A percentile compares a stretch with the other conserved stretches of the same genome.
Evolutionary conservation across 1,140 invertebrate genomes (phyloP).

Genomic region (Drosophila pectinifera): DNA sequence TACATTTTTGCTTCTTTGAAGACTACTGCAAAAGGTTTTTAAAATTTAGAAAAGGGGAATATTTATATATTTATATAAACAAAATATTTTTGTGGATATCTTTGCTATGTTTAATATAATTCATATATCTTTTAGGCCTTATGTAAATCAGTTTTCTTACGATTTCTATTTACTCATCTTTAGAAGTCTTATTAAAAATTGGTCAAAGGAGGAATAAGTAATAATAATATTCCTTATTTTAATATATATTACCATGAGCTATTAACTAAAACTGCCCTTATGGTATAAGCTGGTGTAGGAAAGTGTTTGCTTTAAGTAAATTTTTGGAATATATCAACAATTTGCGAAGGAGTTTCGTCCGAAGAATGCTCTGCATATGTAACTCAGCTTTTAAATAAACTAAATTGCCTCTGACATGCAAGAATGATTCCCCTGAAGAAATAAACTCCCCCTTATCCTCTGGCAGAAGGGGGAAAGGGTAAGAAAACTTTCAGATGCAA

Average conservation of each 20-base stretch:
- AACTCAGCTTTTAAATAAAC: slow-evolving; percentile 40
- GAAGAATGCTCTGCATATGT: slow-evolving; percentile 11
- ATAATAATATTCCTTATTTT: too few species aligned
- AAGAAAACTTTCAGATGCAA: slow-evolving; percentile 26
- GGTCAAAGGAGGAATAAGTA: too few species aligned
- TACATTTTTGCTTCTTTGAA: neutral
- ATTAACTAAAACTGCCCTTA: too few species aligned
- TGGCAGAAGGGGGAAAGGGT: neutral
- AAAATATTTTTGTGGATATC: too few species aligned
- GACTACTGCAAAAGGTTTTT: neutral
- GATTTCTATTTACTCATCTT: too few species aligned
- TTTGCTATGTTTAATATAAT: too few species aligned
- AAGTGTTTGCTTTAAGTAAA: too few species aligned
- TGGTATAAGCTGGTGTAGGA: neutral
- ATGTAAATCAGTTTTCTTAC: too few species aligned
- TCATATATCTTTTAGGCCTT: too few species aligned
- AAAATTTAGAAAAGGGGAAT: too few species aligned
- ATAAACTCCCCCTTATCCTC: slow-evolving; percentile 13
- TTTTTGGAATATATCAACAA: slow-evolving; percentile 2
- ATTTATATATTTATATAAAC: neutral
- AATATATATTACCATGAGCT: too few species aligned
- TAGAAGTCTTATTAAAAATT: too few species aligned
- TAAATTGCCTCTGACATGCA: slow-evolving; percentile 32
- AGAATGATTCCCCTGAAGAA: slow-evolving; percentile 13
- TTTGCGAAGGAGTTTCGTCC: neutral